Evolutionary conservation across 2,797 vertebrate species (phyloP), one percentile per base, ranked within the genome.

Genomic region (Mastacembelus armatus): DNA sequence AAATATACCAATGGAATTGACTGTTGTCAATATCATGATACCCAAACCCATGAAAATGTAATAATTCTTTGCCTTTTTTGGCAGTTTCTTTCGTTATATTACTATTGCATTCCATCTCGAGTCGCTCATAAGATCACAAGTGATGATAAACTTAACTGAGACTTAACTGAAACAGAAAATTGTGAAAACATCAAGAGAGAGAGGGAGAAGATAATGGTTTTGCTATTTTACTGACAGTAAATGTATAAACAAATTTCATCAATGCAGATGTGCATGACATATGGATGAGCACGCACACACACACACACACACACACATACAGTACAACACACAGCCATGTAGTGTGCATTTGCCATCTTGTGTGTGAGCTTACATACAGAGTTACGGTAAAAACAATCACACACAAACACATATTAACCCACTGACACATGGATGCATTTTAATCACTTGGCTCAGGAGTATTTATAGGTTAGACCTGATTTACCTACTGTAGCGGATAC

Each of bases 201-300:
- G 71, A 77, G 57, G 38, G 47, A 39, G 55, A 74, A 21, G 40
- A 71, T 79, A 75, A 85, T 75, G 49, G 60, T 61, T 27, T 47
- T 19, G 14, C 66, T 78, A 80, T 77, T 59, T 63, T 51, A 49
- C 50, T 61, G 39, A 71, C 15, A 72, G n/a, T 66, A 69, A 74
- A 88, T 83, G 62, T 66, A 64, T 74, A 48, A 24, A 63, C 54
- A 79, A 76, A 63, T 47, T 69, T 82, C 54, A 74, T 71, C 56
- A 74, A 72, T 56, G 57, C 62, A 72, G 33, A 71, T 21, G 66
- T 59, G 51, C 64, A 52, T 44, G 51, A 48, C 54, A 38, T 19
- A 40, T 11, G 16, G 40, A 49, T 42, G 52, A 40, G 73, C 10
- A 51, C 32, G 18, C 45, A 40, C 40, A 33, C 38, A 29, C 14